phyloP scores from a whole-genome alignment of 1,140 invertebrate genomes.

The Oedothorax gibbosus region DNA sequence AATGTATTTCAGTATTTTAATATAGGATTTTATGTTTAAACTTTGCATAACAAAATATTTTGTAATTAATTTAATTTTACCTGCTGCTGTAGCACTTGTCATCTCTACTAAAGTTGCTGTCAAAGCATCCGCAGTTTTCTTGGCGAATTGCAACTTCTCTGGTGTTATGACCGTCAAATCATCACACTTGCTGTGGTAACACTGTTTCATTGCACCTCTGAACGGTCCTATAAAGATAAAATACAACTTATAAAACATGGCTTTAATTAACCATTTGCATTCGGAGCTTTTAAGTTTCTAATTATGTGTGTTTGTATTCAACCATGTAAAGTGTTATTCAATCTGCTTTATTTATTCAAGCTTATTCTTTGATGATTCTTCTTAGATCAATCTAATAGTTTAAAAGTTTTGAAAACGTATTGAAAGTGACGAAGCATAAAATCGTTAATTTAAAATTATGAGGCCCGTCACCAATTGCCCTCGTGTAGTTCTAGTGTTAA shows the following conservation, averaged over 20 bases:
- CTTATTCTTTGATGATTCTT: too few species aligned
- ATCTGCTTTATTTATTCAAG: too few species aligned
- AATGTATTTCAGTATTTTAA: not conserved
- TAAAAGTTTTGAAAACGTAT: too few species aligned
- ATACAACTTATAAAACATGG: not conserved
- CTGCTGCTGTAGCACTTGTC: conserved; percentile 48
- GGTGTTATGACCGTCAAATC: conserved; percentile 59
- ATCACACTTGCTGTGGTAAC: conserved; percentile 69
- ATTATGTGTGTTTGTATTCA: too few species aligned
- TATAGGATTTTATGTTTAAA: not conserved
- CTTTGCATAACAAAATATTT: not conserved
- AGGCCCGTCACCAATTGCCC: too few species aligned
- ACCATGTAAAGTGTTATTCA: too few species aligned
- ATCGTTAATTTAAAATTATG: too few species aligned
- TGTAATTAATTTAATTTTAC: conserved; percentile 19
- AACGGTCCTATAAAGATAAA: conserved; percentile 66
- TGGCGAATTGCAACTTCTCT: conserved; percentile 64
- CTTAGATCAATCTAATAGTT: too few species aligned
- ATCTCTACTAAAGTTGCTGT: conserved; percentile 64
- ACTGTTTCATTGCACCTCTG: conserved; percentile 68
- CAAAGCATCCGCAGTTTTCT: conserved; percentile 63
- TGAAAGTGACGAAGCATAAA: too few species aligned
- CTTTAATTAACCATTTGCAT: too few species aligned
- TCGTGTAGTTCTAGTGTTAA: too few species aligned
- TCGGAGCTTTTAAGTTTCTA: too few species aligned